These are phyloP conservation scores for Ophion ventricosus DNA, from an alignment of 2,888 invertebrate species.

Conservation along the genomic window DNA sequence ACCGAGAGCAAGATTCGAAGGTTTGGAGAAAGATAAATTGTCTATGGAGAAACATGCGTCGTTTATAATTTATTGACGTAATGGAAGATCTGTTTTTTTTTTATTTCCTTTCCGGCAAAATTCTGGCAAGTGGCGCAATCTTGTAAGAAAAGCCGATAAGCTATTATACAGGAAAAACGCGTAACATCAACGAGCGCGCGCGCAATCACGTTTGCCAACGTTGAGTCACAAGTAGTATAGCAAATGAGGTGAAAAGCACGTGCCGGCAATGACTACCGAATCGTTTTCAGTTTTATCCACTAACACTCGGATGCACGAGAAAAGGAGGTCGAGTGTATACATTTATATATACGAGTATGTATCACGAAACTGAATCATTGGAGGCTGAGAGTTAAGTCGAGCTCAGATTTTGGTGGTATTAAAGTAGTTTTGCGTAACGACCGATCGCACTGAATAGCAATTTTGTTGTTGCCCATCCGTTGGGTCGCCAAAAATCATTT, in stretches of 20 bases:
- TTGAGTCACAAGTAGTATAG: constrained; percentile 20
- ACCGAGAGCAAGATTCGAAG: not conserved
- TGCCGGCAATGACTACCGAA: constrained; percentile 22
- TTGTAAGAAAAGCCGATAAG: constrained; percentile 48
- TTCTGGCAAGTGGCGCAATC: constrained; percentile 33
- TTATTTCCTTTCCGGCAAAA: constrained; percentile 25
- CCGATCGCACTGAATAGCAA: not conserved
- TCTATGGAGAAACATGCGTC: not conserved
- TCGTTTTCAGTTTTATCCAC: constrained; percentile 16
- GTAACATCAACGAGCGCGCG: constrained; percentile 50
- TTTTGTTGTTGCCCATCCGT: not conserved
- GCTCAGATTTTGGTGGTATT: constrained; percentile 1
- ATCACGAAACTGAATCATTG: not conserved
- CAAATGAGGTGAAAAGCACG: constrained; percentile 24
- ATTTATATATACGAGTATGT: not conserved
- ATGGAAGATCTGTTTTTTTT: constrained; percentile 3
- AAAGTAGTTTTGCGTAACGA: not conserved
- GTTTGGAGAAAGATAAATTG: not conserved
- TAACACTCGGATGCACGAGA: not conserved
- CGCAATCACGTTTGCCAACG: constrained; percentile 51
- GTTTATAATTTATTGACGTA: not conserved
- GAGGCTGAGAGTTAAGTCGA: not conserved
- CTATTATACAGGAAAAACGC: constrained; percentile 23
- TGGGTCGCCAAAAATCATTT: too few relatives aligned
- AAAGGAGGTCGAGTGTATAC: not conserved